Percentiles rank a stretch among this genome's conserved stretches.
These are phyloP conservation scores for Myopa testacea DNA, from an alignment of 2,888 invertebrate genomes.

Conservation along the genomic window DNA sequence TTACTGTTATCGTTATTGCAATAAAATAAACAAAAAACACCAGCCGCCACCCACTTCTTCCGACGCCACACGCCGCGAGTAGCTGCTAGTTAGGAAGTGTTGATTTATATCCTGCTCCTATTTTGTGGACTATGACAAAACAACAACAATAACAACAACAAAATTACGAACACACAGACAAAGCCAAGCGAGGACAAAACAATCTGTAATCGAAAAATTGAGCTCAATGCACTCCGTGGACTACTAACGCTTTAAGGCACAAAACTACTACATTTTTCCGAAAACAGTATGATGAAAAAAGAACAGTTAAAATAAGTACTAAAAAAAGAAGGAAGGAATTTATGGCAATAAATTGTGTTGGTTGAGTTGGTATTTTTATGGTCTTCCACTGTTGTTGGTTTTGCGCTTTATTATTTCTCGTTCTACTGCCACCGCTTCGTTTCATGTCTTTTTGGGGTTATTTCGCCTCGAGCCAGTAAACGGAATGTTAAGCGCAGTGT, in stretches of 20 bases:
- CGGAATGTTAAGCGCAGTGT: conserved; percentile 28
- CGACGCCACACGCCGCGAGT: conserved; percentile 20
- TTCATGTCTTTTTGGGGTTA: neutral
- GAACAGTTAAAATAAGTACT: neutral
- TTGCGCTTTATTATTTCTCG: conserved; percentile 34
- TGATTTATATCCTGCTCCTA: conserved; percentile 29
- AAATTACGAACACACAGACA: conserved; percentile 2
- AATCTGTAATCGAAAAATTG: conserved; percentile 27
- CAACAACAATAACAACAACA: neutral
- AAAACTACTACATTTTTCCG: conserved; percentile 24
- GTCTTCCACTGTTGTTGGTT: conserved; percentile 38
- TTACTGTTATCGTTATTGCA: conserved; percentile 47
- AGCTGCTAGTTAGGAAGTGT: conserved; percentile 28
- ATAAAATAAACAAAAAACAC: conserved; percentile 5
- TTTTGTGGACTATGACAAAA: neutral
- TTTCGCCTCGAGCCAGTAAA: conserved; percentile 28
- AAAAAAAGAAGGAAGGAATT: conserved; percentile 44
- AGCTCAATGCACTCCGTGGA: conserved; percentile 21
- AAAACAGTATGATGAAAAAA: conserved; percentile 1
- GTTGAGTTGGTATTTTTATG: conserved; percentile 38
- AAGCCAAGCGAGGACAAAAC: conserved; percentile 23
- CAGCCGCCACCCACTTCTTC: neutral
- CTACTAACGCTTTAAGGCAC: conserved; percentile 22
- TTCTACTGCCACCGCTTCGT: conserved; percentile 8
- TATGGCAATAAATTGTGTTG: conserved; percentile 49